Evolutionary conservation across 53 echinoderm and acorn worm species (phyloP).

Genomic region (Holothuria scabra): DNA sequence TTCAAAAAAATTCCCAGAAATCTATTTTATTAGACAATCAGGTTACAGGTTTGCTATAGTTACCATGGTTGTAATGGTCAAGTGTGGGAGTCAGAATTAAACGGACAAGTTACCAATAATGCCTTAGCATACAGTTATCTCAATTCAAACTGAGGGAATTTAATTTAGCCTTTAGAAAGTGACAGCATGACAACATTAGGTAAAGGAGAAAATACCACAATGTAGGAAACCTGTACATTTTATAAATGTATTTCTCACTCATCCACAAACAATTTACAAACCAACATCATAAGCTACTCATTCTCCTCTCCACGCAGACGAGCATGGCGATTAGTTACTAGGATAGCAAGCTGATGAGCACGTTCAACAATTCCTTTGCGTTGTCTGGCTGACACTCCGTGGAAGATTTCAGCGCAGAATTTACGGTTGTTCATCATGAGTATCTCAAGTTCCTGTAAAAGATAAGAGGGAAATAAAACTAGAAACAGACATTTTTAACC

Average conservation of each 20-base stretch:
- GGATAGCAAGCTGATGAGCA: constrained; percentile 93
- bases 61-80: too few species aligned
- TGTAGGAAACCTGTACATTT: background rate
- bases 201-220: background rate
- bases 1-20: too few species aligned
- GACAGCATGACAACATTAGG: too few species aligned
- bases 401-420: constrained; percentile 96
- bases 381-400: constrained; percentile 90
- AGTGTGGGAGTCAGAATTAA: too few species aligned
- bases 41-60: too few species aligned
- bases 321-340: constrained; percentile 94
- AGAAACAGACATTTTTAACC: too few species aligned
- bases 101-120: too few species aligned
- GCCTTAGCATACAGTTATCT: too few species aligned
- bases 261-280: constrained; percentile 20
- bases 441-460: constrained; percentile 82
- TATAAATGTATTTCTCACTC: constrained; percentile 31
- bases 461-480: too few species aligned
- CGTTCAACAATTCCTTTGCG: constrained; percentile 95
- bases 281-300: constrained; percentile 56
- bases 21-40: too few species aligned
- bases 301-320: constrained; percentile 93
- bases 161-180: too few species aligned
- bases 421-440: constrained; percentile 99
- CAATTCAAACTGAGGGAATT: too few species aligned